Conservation (phyloP, 2,888 invertebrate species). For the Caenorhabditis sp. region DNA sequence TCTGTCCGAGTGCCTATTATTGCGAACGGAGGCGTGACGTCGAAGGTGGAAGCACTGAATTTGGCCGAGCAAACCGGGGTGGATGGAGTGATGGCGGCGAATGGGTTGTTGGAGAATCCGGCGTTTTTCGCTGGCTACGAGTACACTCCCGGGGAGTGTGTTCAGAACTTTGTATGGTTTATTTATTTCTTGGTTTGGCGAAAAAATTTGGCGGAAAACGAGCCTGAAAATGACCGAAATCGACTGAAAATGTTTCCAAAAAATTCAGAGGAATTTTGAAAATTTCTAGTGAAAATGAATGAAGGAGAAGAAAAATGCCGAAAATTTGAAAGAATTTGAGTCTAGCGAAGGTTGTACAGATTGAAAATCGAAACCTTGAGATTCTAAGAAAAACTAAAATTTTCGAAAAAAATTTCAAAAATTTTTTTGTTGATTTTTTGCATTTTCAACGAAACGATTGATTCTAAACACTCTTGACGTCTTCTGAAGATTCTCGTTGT, state of each 20-base stretch:
- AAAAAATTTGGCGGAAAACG: neutral
- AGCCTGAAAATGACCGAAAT: no score
- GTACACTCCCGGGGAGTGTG: slow-evolving; percentile 89
- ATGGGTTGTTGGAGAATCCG: slow-evolving; percentile 93
- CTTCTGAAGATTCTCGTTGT: no score
- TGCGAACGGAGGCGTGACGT: slow-evolving; percentile 93
- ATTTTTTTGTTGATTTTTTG: no score
- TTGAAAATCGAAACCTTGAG: neutral
- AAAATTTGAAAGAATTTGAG: no score
- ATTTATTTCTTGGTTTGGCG: slow-evolving; percentile 33
- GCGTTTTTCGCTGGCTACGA: slow-evolving; percentile 90
- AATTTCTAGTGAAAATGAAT: no score
- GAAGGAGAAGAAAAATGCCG: no score
- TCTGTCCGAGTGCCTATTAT: slow-evolving; percentile 88
- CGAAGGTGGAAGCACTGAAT: slow-evolving; percentile 88
- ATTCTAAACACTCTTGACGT: no score
- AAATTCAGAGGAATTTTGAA: neutral
- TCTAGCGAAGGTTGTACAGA: no score
- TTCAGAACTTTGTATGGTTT: slow-evolving; percentile 89
- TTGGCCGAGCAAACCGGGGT: slow-evolving; percentile 88
- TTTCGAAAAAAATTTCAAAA: neutral
- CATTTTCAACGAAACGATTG: no score
- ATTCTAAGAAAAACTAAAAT: neutral
- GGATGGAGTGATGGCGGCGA: slow-evolving; percentile 93
- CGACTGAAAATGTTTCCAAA: no score